A percentile compares a stretch with the other conserved stretches of the same genome.
These are phyloP conservation scores for Probosciger aterrimus DNA, from an alignment of 2,113 vertebrate species.

Conservation along the genomic window DNA sequence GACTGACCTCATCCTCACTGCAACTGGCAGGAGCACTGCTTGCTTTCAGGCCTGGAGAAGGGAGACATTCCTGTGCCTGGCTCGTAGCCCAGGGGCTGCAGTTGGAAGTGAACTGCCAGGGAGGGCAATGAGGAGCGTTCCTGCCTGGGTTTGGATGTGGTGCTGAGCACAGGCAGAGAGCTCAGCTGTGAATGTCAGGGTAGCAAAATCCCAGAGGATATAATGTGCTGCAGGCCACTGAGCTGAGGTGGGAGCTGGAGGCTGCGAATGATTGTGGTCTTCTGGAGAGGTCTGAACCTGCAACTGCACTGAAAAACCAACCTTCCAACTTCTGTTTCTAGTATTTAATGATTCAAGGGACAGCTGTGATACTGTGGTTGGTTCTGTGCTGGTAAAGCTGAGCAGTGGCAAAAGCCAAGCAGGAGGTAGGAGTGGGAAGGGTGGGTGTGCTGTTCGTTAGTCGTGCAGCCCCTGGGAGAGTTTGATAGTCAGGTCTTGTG, in stretches of 20 bases:
- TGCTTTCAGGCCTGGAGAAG: background rate
- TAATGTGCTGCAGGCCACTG: background rate
- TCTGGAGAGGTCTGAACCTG: background rate
- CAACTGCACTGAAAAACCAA: background rate
- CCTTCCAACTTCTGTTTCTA: background rate
- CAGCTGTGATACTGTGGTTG: background rate
- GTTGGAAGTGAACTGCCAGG: background rate
- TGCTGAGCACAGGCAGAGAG: background rate
- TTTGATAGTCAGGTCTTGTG: background rate
- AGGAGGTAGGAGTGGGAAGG: background rate
- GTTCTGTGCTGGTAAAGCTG: background rate
- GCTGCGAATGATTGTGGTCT: fast-evolving
- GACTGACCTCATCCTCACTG: background rate
- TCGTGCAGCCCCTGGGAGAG: background rate
- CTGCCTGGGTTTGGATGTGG: background rate
- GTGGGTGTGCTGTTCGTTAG: background rate
- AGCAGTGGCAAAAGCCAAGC: background rate
- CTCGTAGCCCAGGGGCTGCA: background rate
- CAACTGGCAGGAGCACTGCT: background rate
- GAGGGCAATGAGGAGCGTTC: background rate
- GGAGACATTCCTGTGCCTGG: background rate
- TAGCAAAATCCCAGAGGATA: background rate
- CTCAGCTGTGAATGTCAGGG: background rate
- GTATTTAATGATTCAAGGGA: background rate
- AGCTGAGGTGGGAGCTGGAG: background rate